Percentiles rank a stretch among this genome's conserved stretches.
Conservation (phyloP, 2,113 vertebrate genomes). For the Phrynosoma blainvillii region DNA sequence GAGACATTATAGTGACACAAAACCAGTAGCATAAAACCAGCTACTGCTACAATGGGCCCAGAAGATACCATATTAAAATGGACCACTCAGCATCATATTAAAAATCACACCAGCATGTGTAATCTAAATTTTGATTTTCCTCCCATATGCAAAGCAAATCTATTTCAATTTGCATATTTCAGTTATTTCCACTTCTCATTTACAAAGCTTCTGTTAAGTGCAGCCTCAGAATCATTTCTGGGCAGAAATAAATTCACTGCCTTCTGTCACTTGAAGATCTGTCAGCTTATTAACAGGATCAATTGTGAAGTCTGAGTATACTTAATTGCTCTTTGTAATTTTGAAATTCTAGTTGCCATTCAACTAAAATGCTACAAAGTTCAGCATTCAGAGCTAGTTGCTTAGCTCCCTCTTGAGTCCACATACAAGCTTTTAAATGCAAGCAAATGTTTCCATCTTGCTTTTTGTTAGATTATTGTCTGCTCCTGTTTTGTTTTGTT, state of each 20-base stretch:
- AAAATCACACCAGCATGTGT: too few species aligned
- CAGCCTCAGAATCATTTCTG: conserved; percentile 2
- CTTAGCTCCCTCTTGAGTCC: conserved; percentile 72
- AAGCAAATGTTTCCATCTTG: background rate
- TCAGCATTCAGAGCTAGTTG: conserved; percentile 48
- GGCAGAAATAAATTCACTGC: conserved; percentile 25
- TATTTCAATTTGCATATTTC: background rate
- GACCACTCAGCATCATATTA: background rate
- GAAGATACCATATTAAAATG: background rate
- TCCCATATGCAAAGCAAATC: background rate
- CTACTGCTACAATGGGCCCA: background rate
- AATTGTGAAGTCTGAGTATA: background rate
- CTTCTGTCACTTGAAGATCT: conserved; percentile 15
- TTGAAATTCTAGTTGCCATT: conserved; percentile 43
- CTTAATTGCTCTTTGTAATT: conserved; percentile 52
- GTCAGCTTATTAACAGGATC: conserved; percentile 8
- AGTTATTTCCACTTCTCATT: conserved; percentile 6
- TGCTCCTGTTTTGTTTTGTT: background rate
- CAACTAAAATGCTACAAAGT: conserved; percentile 25
- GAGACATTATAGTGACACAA: background rate
- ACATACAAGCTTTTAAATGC: conserved; percentile 28
- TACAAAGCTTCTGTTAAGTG: background rate
- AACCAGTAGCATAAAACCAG: background rate
- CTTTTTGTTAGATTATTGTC: conserved; percentile 5
- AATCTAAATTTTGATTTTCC: conserved; percentile 17